phyloP scores from a whole-genome alignment of 2,888 invertebrate genomes.

The Eucera pruinosa region DNA sequence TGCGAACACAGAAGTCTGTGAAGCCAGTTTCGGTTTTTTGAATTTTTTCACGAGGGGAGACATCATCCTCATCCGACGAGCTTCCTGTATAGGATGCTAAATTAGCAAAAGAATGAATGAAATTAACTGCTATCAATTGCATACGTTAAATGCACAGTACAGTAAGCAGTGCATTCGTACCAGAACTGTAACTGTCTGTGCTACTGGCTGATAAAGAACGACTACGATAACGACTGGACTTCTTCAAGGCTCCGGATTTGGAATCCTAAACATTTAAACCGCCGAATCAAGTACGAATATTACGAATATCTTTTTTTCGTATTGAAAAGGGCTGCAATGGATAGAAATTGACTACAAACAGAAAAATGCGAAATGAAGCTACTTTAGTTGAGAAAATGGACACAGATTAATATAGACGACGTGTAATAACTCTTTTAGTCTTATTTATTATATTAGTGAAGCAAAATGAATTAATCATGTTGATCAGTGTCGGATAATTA shows the following conservation, averaged over 20 bases:
- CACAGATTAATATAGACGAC: slow-evolving; percentile 73
- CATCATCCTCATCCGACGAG: slow-evolving; percentile 96
- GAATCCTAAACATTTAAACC: slow-evolving; percentile 85
- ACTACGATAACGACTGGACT: slow-evolving; percentile 94
- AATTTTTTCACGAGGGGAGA: slow-evolving; percentile 96
- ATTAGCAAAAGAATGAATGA: slow-evolving; percentile 45
- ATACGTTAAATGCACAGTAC: background rate
- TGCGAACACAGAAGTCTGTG: slow-evolving; percentile 97
- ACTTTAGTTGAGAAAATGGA: slow-evolving; percentile 69
- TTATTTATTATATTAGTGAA: slow-evolving; percentile 12
- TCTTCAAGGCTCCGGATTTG: slow-evolving; percentile 92
- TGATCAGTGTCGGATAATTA: background rate
- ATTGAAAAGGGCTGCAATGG: slow-evolving; percentile 74
- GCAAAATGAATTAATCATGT: slow-evolving; percentile 7
- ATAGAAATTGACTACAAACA: slow-evolving; percentile 78
- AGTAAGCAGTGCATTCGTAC: slow-evolving; percentile 84
- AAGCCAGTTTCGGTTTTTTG: slow-evolving; percentile 94
- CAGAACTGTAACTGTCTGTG: slow-evolving; percentile 97
- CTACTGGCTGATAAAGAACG: slow-evolving; percentile 97
- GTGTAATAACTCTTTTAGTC: slow-evolving; percentile 5
- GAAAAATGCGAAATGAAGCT: slow-evolving; percentile 80
- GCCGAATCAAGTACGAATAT: slow-evolving; percentile 29
- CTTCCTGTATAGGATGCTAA: slow-evolving; percentile 89
- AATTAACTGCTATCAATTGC: slow-evolving; percentile 5
- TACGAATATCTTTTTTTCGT: slow-evolving; percentile 2